Conservation (phyloP, 1,140 invertebrate species). For the Trissolcus basalis region DNA sequence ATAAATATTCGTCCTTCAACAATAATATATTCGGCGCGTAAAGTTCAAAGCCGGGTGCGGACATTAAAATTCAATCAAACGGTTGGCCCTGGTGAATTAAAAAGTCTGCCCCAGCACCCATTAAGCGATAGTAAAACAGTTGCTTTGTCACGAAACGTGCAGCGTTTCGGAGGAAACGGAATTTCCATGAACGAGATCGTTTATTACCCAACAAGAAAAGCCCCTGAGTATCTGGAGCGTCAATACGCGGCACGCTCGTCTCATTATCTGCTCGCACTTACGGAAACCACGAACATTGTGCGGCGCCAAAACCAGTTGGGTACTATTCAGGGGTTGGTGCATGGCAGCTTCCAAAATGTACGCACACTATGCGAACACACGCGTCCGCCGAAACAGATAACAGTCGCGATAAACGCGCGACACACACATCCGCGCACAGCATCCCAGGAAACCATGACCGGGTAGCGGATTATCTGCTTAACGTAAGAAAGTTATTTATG, state of each 20-base stretch:
- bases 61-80: slow-evolving; percentile 50
- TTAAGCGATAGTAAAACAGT: slow-evolving; percentile 30
- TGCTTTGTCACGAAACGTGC: slow-evolving; percentile 30
- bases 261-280: slow-evolving; percentile 8
- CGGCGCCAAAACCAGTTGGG: slow-evolving; percentile 48
- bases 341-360: slow-evolving; percentile 50
- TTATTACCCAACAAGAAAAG: slow-evolving; percentile 22
- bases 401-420: slow-evolving; percentile 38
- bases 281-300: slow-evolving; percentile 62
- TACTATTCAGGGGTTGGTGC: slow-evolving; percentile 38
- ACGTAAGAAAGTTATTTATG: slow-evolving; percentile 72
- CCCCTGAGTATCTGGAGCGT: slow-evolving; percentile 17
- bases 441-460: slow-evolving; percentile 38
- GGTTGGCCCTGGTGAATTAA: slow-evolving; percentile 17
- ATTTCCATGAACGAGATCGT: slow-evolving; percentile 29
- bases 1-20: slow-evolving; percentile 21
- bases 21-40: slow-evolving; percentile 25
- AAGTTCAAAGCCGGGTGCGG: slow-evolving; percentile 24
- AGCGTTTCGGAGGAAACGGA: slow-evolving; percentile 22
- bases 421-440: slow-evolving; percentile 32
- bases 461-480: slow-evolving; percentile 56
- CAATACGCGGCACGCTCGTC: slow-evolving; percentile 32
- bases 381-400: slow-evolving; percentile 35
- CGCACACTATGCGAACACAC: slow-evolving; percentile 51
- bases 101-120: slow-evolving; percentile 12